These are phyloP conservation scores for Catharus fuscescens DNA, from an alignment of 2,113 vertebrate genomes.

Conservation along the genomic window DNA sequence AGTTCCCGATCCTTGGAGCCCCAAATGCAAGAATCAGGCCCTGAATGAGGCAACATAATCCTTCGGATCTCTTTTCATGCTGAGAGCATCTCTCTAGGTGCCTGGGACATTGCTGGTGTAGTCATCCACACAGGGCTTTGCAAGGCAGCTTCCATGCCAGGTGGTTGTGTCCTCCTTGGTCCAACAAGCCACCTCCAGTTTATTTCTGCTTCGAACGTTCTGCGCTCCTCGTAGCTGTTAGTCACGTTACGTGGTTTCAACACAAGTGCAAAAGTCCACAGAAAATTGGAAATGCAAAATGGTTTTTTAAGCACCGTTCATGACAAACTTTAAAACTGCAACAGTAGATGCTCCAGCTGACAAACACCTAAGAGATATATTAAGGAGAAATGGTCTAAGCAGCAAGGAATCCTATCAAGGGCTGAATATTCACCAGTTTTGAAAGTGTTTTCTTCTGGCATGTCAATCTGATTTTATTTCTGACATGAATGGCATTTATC, in stretches of 20 bases:
- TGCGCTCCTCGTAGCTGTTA: neutral
- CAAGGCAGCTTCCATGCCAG: neutral
- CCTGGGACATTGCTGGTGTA: rapidly evolving
- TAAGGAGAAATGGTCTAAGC: neutral
- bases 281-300: neutral
- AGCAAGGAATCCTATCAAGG: neutral
- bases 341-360: neutral
- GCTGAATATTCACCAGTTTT: conserved; percentile 1
- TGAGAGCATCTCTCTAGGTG: neutral
- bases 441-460: conserved; percentile 27
- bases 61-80: neutral
- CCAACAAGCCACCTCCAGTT: neutral
- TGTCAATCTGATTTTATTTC: conserved; percentile 46
- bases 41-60: rapidly evolving
- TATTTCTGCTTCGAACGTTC: neutral
- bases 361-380: neutral
- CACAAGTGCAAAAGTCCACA: neutral
- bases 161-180: neutral
- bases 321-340: neutral
- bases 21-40: neutral
- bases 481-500: conserved; percentile 35
- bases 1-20: neutral
- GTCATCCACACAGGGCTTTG: neutral
- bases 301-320: neutral
- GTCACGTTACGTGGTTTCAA: rapidly evolving